Base-by-base conservation (phyloP, 1,140 invertebrate species). In the Drosophila watanabei region DNA sequence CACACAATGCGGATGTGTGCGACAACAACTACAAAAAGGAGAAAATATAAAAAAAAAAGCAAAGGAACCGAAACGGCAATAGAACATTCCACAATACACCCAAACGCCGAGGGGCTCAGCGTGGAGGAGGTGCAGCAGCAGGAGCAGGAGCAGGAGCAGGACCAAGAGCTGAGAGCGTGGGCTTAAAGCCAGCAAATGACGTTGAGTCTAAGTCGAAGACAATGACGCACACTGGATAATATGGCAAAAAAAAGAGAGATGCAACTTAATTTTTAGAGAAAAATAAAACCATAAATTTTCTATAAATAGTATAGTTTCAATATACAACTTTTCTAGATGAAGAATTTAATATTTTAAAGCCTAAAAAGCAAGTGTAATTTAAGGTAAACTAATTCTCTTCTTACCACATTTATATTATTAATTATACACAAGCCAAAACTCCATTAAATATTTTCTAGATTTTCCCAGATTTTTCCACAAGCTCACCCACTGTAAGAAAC, bases 11-110 rank as follows among this genome's bases (percentile, higher is more conserved):
- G 84, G 82, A 80, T 90, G 85, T 80, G 81, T 80, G 54, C 70
- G 46, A 73, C 70, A 73, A 61, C 49, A 51, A 43, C 68, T 73
- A 61, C 70, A 72, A 49, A 49, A 30, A 49, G 48, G 48, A 49
- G 46, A 20, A 20, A 56, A 33, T 7, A 28, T 2, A 24, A 24
- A 3, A 37, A 16, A 57, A 65, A 32, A 46, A 37, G 35, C 18
- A 48, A 68, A 72, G 51, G 56, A 45, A 45, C 68, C 70, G 68
- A 90, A 88, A 88, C 65, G 85, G 86, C 85, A 90, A 89, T 89
- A 85, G 85, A 90, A 85, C 80, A 89, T 90, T 89, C 70, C 85
- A 85, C 81, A 85, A 89, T 88, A 84, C 65, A 70, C 60, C 77
- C 77, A 75, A 81, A 68, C 57, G 64, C 62, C 72, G 57, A 45